These are phyloP conservation scores for Poicephalus gulielmi DNA, from an alignment of 2,113 vertebrate genomes.

Conservation along the genomic window DNA sequence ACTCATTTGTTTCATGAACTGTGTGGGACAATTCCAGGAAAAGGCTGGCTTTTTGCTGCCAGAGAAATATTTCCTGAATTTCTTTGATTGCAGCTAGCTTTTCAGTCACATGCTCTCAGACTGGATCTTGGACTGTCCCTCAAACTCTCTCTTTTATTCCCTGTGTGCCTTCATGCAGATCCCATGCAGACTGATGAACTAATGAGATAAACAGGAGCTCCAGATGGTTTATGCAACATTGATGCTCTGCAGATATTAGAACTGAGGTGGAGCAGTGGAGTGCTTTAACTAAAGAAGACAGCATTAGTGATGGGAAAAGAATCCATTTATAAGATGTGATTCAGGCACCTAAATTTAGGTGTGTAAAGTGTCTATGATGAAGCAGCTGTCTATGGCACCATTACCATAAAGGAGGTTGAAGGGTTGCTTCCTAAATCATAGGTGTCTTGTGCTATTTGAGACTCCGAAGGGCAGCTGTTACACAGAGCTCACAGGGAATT, in stretches of 20 bases:
- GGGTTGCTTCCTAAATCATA: neutral
- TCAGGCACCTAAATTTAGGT: neutral
- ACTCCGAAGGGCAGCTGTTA: neutral
- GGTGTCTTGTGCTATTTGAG: neutral
- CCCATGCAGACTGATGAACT: neutral
- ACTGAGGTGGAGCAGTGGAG: neutral
- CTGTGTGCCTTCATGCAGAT: neutral
- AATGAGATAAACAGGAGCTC: neutral
- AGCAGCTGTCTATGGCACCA: neutral
- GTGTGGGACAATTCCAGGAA: neutral
- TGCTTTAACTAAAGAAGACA: neutral
- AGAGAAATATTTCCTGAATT: neutral
- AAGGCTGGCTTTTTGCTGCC: neutral
- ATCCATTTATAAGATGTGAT: neutral
- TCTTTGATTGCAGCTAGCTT: neutral
- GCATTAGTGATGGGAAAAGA: neutral
- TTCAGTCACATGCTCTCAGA: neutral
- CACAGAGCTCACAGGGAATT: neutral
- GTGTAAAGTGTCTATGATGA: neutral
- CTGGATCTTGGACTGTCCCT: neutral
- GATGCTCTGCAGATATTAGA: neutral
- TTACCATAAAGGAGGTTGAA: neutral
- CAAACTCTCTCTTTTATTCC: neutral
- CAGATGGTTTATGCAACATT: fast-evolving
- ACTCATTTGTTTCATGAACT: neutral